Conservation (phyloP, 2,888 invertebrate species). For the Mesopsocus fuscifrons region DNA sequence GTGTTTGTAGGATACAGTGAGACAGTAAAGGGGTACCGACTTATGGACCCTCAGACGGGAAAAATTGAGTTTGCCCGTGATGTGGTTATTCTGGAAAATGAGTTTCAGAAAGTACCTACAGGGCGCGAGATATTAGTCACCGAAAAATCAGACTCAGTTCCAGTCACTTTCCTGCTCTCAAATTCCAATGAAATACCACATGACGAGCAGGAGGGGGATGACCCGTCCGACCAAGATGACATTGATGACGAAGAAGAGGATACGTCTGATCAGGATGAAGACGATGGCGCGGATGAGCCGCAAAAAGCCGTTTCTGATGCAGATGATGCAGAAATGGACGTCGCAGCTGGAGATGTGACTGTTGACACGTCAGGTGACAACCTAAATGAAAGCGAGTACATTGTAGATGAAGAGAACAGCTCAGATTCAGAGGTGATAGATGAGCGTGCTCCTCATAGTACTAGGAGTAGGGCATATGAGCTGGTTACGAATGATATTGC, state of each 20-base stretch:
- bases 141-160: too few relatives aligned
- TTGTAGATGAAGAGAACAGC: too few relatives aligned
- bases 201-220: too few relatives aligned
- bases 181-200: too few relatives aligned
- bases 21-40: background rate
- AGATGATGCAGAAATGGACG: constrained; percentile 5
- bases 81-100: background rate
- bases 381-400: too few relatives aligned
- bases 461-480: constrained; percentile 6
- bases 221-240: too few relatives aligned
- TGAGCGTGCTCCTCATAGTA: constrained; percentile 7
- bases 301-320: background rate
- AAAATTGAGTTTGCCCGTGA: background rate
- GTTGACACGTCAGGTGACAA: too few relatives aligned
- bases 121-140: too few relatives aligned
- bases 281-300: background rate
- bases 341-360: background rate
- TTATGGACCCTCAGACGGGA: constrained; percentile 2
- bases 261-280: background rate
- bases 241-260: constrained; percentile 1
- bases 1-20: constrained; percentile 3
- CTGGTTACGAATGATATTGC: too few relatives aligned
- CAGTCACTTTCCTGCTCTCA: too few relatives aligned
- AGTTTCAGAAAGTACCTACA: too few relatives aligned
- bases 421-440: background rate